Evolutionary conservation across 23 tunicate species (phyloP).

Genomic region (Ascidia mentula): DNA sequence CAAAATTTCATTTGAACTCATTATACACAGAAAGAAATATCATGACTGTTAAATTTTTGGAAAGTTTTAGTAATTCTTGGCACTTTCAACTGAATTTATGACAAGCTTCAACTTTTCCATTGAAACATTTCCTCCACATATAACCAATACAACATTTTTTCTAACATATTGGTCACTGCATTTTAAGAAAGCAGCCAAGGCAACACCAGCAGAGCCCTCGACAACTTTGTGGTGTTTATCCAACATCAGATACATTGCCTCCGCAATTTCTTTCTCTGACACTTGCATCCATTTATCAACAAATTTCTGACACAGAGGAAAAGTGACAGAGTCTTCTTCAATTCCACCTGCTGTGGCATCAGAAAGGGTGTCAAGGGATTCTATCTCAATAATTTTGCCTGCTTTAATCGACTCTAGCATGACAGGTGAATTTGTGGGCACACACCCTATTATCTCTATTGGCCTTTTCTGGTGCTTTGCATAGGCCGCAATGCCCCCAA

Average conservation of each 20-base stretch:
- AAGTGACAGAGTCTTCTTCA: constrained; percentile 58
- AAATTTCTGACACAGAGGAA: constrained; percentile 50
- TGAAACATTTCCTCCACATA: constrained; percentile 82
- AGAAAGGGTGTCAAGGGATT: constrained; percentile 71
- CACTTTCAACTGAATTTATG: neutral
- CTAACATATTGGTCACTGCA: constrained; percentile 44
- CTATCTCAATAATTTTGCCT: constrained; percentile 75
- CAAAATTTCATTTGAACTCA: too few relatives aligned
- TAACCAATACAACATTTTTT: constrained; percentile 71
- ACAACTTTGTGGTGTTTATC: constrained; percentile 72
- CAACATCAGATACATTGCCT: constrained; percentile 64
- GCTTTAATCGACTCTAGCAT: constrained; percentile 84
- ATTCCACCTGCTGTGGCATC: constrained; percentile 94
- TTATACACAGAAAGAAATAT: too few relatives aligned
- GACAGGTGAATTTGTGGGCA: constrained; percentile 78
- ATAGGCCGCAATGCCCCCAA: constrained; percentile 74
- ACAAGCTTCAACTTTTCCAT: constrained; percentile 27
- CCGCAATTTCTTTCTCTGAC: constrained; percentile 75
- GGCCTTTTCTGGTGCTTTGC: constrained; percentile 17
- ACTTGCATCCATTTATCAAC: constrained; percentile 89
- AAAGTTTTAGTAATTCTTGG: too few relatives aligned
- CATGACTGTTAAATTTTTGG: too few relatives aligned
- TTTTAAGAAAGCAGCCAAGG: constrained; percentile 75
- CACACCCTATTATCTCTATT: constrained; percentile 73
- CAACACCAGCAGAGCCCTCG: constrained; percentile 97